Conservation (phyloP, 2,797 vertebrate genomes). For the Alcedo atthis region DNA sequence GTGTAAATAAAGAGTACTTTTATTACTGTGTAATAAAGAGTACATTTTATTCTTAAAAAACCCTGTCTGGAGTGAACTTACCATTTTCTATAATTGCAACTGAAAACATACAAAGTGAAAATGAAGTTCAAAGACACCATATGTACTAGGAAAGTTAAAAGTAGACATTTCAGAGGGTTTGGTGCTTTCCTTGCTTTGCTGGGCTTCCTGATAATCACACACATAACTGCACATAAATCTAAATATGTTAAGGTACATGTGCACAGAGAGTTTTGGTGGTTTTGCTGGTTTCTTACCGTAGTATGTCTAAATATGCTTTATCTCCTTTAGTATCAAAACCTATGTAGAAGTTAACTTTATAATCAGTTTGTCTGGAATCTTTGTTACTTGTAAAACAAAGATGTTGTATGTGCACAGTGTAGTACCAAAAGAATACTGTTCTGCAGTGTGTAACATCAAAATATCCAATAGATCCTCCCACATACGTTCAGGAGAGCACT, state of each 20-base stretch:
- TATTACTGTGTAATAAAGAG: not conserved
- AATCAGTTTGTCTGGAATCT: not conserved
- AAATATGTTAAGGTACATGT: not conserved
- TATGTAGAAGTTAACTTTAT: not conserved
- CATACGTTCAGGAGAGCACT: not conserved
- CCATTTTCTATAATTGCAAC: not conserved
- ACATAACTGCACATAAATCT: not conserved
- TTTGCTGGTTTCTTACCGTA: not conserved
- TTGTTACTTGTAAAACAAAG: not conserved
- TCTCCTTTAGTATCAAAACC: not conserved
- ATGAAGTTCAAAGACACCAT: not conserved
- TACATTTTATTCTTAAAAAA: not conserved
- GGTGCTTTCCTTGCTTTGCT: not conserved
- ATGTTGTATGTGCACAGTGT: accelerated
- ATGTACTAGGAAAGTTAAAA: not conserved
- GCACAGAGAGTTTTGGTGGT: accelerated
- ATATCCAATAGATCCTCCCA: not conserved
- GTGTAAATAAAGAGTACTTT: not conserved
- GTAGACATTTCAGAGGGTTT: not conserved
- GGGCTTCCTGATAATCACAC: not conserved
- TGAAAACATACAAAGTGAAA: not conserved
- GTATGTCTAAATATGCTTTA: not conserved
- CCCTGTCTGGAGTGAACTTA: not conserved
- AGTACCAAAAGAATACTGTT: not conserved
- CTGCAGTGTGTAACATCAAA: not conserved